Evolutionary conservation across 2,888 invertebrate species (phyloP), one percentile per base, ranked within the genome.

Genomic region (Reticulitermes lucifugus): DNA sequence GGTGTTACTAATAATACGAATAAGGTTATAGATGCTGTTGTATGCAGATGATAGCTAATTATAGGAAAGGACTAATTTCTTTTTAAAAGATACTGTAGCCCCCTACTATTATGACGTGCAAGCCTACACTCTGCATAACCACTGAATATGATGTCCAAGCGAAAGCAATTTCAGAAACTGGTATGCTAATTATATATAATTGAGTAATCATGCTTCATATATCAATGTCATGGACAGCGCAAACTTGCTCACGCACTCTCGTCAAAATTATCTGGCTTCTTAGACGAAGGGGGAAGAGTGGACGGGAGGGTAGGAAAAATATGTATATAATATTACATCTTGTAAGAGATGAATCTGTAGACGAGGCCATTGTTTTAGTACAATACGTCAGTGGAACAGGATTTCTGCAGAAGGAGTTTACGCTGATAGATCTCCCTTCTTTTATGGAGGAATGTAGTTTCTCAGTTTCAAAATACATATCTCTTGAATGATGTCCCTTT

Each of bases 111-210:
- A n/a, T 65, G 65, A 65, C n/a, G 7, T n/a, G 65, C 6, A 65
- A 65, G n/a, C 65, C 25, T 25, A n/a, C 5, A 65, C n/a, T 65
- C 25, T 65, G 65, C n/a, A 65, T 25, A 25, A 3, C 25, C 65
- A 65, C 12, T 65, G 25, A 12, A 65, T 65, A 25, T 65, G 65
- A 65, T 41, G 81, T 81, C 55, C 43, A 65, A 65, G 25, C 41
- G 7, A 75, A 60, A 81, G 81, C 81, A 81, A 81, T 81, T 81
- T 60, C 14, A 25, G 81, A 29, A 65, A 59, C 60, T 65, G 59
- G 81, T 81, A 81, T 81, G 81, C 81, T 81, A 81, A 81, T 81
- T 81, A 81, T 25, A 81, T 55, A 81, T 60, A 81, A 60, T 60
- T 81, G 81, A 60, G 81, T 81, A 81, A 81, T 81, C 81, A 65